Percentiles rank a stretch among this genome's conserved stretches.
Evolutionary conservation across 2,113 vertebrate genomes (phyloP).

Genomic region (Apaloderma vittatum): DNA sequence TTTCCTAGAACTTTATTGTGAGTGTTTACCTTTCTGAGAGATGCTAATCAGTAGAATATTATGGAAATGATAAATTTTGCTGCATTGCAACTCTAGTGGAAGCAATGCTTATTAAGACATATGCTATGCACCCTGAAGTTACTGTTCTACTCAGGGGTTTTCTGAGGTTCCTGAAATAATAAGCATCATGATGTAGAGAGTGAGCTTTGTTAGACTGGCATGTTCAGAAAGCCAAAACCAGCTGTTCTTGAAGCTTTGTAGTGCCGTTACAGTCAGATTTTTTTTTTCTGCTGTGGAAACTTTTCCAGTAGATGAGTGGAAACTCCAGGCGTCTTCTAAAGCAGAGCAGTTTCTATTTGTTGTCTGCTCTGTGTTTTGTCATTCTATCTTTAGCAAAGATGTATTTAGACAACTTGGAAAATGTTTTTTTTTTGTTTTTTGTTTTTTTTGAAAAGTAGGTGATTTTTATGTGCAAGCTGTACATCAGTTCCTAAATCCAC

Average conservation of each 20-base stretch:
- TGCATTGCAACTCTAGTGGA: not conserved
- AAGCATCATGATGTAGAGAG: fast-evolving
- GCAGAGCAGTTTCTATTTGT: not conserved
- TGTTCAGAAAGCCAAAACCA: not conserved
- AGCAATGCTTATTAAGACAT: not conserved
- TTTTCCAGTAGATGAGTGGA: not conserved
- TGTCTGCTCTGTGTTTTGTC: not conserved
- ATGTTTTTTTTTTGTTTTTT: not conserved
- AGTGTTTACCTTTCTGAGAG: not conserved
- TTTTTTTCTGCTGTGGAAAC: not conserved
- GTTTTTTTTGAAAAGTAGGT: too few relatives aligned
- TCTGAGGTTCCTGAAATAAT: not conserved
- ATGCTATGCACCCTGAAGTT: not conserved
- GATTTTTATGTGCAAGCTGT: not conserved
- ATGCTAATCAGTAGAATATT: not conserved
- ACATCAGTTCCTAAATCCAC: not conserved
- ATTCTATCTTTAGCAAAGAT: not conserved
- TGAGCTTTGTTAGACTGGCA: not conserved
- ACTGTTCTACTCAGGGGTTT: not conserved
- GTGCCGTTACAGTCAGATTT: not conserved
- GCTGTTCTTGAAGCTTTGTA: not conserved
- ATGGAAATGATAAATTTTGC: not conserved
- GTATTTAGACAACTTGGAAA: not conserved
- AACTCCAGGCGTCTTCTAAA: not conserved
- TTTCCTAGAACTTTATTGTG: not conserved